Conservation (phyloP, 2,797 vertebrate genomes). For the Coccyzus lansbergi region DNA sequence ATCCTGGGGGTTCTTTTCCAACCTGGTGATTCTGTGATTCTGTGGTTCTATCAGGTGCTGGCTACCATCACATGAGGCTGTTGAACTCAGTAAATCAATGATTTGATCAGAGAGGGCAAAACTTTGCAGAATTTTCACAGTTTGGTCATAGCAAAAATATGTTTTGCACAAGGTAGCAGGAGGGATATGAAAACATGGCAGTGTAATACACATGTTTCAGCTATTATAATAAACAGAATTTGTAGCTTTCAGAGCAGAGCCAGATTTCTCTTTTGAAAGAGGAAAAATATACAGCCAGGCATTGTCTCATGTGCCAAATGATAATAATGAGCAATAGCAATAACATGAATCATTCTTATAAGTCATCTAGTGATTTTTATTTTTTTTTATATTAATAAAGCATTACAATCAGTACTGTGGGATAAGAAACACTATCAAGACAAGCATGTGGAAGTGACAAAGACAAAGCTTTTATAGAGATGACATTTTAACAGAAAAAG, state of each 20-base stretch:
- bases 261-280: constrained; percentile 33
- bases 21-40: no score
- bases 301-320: constrained; percentile 51
- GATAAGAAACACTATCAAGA: neutral
- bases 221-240: constrained; percentile 55
- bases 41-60: neutral
- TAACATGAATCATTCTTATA: constrained; percentile 34
- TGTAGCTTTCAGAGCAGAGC: neutral
- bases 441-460: neutral
- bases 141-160: constrained; percentile 42
- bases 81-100: neutral
- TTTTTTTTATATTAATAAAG: neutral
- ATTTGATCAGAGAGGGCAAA: neutral
- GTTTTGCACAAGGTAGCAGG: constrained; percentile 26
- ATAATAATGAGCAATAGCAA: constrained; percentile 50
- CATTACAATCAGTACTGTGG: neutral
- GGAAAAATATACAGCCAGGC: constrained; percentile 17
- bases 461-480: neutral
- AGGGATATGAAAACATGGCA: constrained; percentile 40
- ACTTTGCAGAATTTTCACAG: neutral
- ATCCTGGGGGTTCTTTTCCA: no score
- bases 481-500: neutral
- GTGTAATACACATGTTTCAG: constrained; percentile 38
- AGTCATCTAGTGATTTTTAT: neutral
- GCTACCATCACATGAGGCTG: neutral